Conservation (phyloP, 2,113 vertebrate genomes). For the Sisor rabdophorus region DNA sequence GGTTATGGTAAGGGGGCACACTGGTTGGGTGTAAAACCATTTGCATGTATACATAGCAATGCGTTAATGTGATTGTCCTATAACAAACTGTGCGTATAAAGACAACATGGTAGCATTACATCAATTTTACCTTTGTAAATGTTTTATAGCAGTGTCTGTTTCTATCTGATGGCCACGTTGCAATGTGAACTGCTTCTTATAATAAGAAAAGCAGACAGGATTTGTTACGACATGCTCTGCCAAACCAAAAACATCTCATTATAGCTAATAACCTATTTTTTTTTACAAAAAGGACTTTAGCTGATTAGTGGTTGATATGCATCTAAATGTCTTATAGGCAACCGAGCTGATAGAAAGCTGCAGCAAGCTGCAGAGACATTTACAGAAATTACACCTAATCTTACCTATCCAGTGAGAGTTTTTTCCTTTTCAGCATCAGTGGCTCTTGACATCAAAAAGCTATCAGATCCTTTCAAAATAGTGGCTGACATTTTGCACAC, state of each 20-base stretch:
- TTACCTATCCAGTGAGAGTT: constrained; percentile 60
- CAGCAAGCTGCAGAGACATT: constrained; percentile 58
- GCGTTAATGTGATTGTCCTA: no score
- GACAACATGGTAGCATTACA: no score
- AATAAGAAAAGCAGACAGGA: neutral
- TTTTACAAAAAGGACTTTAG: neutral
- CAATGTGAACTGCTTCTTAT: neutral
- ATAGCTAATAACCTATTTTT: neutral
- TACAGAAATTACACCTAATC: constrained; percentile 69
- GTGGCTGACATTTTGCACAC: constrained; percentile 63
- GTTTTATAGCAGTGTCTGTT: no score
- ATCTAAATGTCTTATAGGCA: constrained; percentile 35
- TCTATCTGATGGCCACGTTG: no score
- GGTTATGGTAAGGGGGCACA: no score
- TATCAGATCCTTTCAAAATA: constrained; percentile 62
- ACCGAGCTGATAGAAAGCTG: constrained; percentile 15
- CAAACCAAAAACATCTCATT: neutral
- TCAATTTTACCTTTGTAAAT: no score
- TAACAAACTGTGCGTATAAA: no score
- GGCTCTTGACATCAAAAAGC: constrained; percentile 65
- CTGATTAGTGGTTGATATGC: neutral
- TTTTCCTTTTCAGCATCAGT: constrained; percentile 59
- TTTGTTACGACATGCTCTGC: neutral
- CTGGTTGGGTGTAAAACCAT: no score
- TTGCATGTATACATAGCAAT: no score